Percentiles rank a stretch among this genome's conserved stretches.
Evolutionary conservation across 1,140 invertebrate genomes (phyloP).

Genomic region (Drosophila bocki): DNA sequence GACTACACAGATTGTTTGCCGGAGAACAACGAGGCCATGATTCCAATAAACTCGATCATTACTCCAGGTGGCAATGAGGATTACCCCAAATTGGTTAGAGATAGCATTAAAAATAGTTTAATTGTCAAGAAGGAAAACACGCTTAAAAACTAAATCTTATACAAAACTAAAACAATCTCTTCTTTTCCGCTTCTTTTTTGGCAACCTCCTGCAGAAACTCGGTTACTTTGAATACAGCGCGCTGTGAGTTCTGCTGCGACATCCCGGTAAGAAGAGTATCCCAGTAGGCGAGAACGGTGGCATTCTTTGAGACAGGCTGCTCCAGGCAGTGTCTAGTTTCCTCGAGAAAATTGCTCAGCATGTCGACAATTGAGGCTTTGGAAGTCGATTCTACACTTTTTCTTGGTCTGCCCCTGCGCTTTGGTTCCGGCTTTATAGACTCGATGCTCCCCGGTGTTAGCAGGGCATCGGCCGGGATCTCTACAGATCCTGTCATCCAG

Average conservation of each 20-base stretch:
- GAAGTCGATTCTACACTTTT: neutral
- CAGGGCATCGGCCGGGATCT: neutral
- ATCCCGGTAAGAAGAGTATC: conserved; percentile 2
- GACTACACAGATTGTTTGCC: neutral
- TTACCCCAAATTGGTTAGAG: neutral
- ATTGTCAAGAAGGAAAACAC: neutral
- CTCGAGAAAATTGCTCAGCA: conserved; percentile 6
- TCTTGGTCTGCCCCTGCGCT: neutral
- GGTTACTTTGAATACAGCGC: conserved; percentile 1
- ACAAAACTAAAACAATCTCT: neutral
- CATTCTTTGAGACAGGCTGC: conserved; percentile 10
- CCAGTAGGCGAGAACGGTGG: conserved; percentile 6
- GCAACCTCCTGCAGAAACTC: conserved; percentile 9
- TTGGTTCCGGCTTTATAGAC: neutral
- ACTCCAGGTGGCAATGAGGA: neutral
- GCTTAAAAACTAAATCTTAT: conserved; percentile 3
- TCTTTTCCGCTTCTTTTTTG: conserved; percentile 1
- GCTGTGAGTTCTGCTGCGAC: conserved; percentile 8
- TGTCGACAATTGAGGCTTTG: neutral
- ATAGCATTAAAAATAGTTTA: conserved; percentile 4
- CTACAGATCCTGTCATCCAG: neutral
- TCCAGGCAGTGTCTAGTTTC: neutral
- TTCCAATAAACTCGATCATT: neutral
- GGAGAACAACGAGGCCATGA: neutral
- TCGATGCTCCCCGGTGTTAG: neutral